These are phyloP conservation scores for Saxicola maurus DNA, from an alignment of 2,797 vertebrate genomes.

Conservation along the genomic window DNA sequence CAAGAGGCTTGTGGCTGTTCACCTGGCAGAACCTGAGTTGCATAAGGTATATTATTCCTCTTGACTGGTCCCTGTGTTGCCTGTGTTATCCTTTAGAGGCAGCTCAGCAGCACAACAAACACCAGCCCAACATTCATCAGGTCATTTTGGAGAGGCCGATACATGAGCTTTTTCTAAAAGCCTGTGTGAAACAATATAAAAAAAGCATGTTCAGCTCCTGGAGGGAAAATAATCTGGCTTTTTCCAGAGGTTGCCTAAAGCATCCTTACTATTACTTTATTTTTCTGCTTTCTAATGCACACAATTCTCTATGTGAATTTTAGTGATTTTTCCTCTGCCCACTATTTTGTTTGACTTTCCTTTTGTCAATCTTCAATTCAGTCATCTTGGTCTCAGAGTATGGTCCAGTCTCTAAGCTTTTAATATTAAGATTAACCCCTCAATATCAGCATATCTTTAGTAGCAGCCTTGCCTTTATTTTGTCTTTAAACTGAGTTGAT, in stretches of 20 bases:
- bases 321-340: not conserved
- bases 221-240: not conserved
- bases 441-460: rapidly evolving
- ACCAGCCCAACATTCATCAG: not conserved
- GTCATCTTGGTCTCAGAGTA: not conserved
- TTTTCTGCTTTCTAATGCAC: not conserved
- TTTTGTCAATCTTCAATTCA: not conserved
- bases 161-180: not conserved
- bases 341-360: not conserved
- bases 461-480: not conserved
- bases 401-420: not conserved
- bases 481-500: not conserved
- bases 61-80: not conserved
- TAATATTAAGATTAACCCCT: not conserved
- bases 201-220: not conserved
- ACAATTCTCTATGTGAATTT: not conserved
- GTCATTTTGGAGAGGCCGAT: not conserved
- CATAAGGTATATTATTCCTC: not conserved
- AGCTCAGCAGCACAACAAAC: not conserved
- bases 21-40: not conserved
- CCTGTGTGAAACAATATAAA: not conserved
- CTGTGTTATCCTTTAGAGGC: not conserved
- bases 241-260: not conserved
- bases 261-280: not conserved
- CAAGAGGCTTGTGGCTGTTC: not conserved